A percentile compares a stretch with the other conserved stretches of the same genome.
Conservation (phyloP, 2,888 invertebrate genomes). For the Hyalella azteca region DNA sequence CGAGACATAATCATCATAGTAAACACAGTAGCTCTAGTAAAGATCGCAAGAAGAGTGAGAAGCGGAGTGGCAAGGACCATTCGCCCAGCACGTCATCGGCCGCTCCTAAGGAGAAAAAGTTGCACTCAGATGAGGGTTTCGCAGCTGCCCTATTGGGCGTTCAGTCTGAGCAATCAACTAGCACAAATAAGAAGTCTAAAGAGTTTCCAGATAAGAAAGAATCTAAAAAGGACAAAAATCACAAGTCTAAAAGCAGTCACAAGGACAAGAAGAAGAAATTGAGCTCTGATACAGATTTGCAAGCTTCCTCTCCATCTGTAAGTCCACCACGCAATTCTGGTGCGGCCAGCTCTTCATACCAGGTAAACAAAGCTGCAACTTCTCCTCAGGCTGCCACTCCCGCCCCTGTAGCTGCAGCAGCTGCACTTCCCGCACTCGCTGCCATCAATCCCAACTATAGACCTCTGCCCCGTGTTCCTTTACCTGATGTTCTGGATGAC, state of each 20-base stretch:
- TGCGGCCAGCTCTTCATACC: too few relatives aligned
- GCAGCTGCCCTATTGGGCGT: conserved; percentile 54
- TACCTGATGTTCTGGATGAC: conserved; percentile 2
- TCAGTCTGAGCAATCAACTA: conserved; percentile 43
- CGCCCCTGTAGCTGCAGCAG: not conserved
- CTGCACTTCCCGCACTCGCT: not conserved
- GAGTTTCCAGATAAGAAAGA: not conserved
- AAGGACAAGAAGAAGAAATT: conserved; percentile 9
- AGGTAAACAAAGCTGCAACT: not conserved
- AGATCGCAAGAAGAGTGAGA: conserved; percentile 37
- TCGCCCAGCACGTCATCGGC: not conserved
- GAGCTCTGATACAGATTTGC: not conserved
- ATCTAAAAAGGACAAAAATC: not conserved
- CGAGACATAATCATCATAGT: not conserved
- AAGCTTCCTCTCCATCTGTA: not conserved
- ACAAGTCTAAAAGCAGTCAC: conserved; percentile 23
- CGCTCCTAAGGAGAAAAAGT: conserved; percentile 32
- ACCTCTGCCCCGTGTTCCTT: conserved; percentile 51
- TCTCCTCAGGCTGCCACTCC: not conserved
- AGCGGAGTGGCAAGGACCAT: conserved; percentile 35
- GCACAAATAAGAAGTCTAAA: conserved; percentile 56
- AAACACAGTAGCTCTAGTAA: conserved; percentile 22
- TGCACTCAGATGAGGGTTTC: conserved; percentile 42
- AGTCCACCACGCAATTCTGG: too few relatives aligned
- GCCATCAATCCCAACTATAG: conserved; percentile 47